Base-by-base conservation (phyloP, 2,113 vertebrate species). In the Mystacornis crossleyi region DNA sequence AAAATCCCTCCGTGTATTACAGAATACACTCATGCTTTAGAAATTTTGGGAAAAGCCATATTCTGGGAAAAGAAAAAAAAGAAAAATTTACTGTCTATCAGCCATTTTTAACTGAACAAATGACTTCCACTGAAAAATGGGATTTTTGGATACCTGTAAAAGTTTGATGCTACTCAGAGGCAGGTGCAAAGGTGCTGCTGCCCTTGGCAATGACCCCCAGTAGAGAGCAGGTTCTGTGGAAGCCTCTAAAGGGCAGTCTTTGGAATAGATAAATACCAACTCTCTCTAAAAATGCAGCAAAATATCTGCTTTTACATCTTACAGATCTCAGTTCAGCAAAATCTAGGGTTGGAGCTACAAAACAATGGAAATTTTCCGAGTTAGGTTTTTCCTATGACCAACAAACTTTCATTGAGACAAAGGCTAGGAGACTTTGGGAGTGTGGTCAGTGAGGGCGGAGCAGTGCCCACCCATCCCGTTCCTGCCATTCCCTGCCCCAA, bases 371-470 rank as follows among this genome's bases (percentile, higher is more conserved):
- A 36, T 28, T 55, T 84, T 36, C 11, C 9, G 48, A 58, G 18
- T 14, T 1, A 7, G 20, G 4, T 9, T 8, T 9, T 81, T 23
- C 51, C 48, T 42, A 4, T 6, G 10, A 4, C 75, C 9, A 42
- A 5, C 16, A 34, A 80, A 38, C 8, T 20, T 38, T 14, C 6
- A 17, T 1, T 8, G 24, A 26, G 47, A 19, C 43, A 47, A 86
- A 65, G 14, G 14, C 5, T n/a, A 13, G 6, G 14, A 58, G 53
- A 9, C 3, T 34, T n/a, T 21, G 53, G 29, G 45, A 60, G 9
- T 7, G 24, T 4, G 11, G 15, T 1, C 48, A n/a, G 12, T 0
- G 18, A 20, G 45, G 48, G 13, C 4, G 54, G 12, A 55, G 70
- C 33, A 47, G 21, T 2, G 21, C 33, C 47, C 74, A 23, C 19